Base-by-base conservation (phyloP, 2,888 invertebrate species). In the Sesia bembeciformis region DNA sequence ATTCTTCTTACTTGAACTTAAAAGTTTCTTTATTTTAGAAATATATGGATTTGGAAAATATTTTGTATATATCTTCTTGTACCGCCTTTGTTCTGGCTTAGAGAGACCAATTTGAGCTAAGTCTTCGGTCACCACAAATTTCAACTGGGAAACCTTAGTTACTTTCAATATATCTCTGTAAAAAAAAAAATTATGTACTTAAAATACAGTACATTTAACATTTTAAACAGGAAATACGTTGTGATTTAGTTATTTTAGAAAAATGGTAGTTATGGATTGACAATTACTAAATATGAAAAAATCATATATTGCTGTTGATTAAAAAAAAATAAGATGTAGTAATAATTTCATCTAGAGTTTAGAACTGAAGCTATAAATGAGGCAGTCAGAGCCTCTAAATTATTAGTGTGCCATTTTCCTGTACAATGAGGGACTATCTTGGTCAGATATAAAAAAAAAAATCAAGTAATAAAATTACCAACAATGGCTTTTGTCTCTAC, bases 91-190 rank as follows among this genome's bases (percentile, higher is more conserved):
- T 88, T 99, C 99, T 40, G 98, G 98, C 70, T 95, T 95, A 8
- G 97, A 96, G 91, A 98, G 94, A 8, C 98, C 98, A 70, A 99
- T 94, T 65, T 96, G 95, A 54, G 92, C 90, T 59, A 99, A 90
- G 83, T 99, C 99, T 69, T 97, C 96, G 70, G 96, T 97, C 46
- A 95, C 94, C 52, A 98, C 98, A 91, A 97, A 98, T 84, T 98
- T 98, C 52, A 98, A 88, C 81, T 97, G 97, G 51, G 96, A 93
- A 4, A 96, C 93, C 82, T 94, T 96, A 66, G 93, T 94, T 53
- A 97, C 94, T 91, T 98, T 98, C 67, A 98, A 90, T 74, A 96
- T 95, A 76, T 95, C 95, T 81, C 95, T 96, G 81, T 88, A 90
- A 87, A 65, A 40, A 50, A 39, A 50, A 39, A 23, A 23, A 51